Evolutionary conservation across 2,888 invertebrate species (phyloP), one percentile per base, ranked within the genome.

Genomic region (Tanypteryx hageni): DNA sequence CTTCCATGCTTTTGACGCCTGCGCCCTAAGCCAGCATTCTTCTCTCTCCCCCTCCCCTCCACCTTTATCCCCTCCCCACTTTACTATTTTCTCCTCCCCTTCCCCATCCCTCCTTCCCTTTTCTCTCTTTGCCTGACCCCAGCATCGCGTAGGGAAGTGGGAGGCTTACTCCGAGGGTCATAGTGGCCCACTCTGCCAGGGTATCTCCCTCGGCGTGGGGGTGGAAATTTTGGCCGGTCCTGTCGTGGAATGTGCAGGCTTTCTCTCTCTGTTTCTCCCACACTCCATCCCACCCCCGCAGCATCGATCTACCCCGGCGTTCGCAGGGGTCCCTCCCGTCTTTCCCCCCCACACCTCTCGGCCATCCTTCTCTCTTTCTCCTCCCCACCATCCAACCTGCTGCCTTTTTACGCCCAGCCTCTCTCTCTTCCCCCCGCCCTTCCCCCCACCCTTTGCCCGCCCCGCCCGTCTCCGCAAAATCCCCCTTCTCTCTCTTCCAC

Each of bases 91-190:
- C 44, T 5, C 14, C 44, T 76, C 27, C 5, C 18, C 56, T 83
- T 3, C 83, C 27, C 9, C 0, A 13, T 56, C 44, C 83, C 59
- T 61, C 61, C 11, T 58, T 91, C 92, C 44, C 68, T n/a, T 14
- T 83, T 56, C 44, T 44, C 59, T 61, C 61, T 14, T 58, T 91
- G 68, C 44, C 68, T 92, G 13, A 18, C 27, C 27, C 76, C 27
- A 56, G 27, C 13, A 18, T 64, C 64, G 64, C 64, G 16, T 64
- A 64, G 22, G 76, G 27, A 13, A 76, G 27, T 27, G 27, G 27
- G 76, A 76, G 76, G 76, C 27, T 76, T 76, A 76, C 76, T 76
- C 76, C 22, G 76, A 76, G 76, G 76, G 76, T 76, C 76, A 76
- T 76, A 76, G 76, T 76, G 11, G 76, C 76, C 76, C 76, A 76